These are phyloP conservation scores for Austrofundulus limnaeus DNA, from an alignment of 2,113 vertebrate genomes.

Conservation along the genomic window DNA sequence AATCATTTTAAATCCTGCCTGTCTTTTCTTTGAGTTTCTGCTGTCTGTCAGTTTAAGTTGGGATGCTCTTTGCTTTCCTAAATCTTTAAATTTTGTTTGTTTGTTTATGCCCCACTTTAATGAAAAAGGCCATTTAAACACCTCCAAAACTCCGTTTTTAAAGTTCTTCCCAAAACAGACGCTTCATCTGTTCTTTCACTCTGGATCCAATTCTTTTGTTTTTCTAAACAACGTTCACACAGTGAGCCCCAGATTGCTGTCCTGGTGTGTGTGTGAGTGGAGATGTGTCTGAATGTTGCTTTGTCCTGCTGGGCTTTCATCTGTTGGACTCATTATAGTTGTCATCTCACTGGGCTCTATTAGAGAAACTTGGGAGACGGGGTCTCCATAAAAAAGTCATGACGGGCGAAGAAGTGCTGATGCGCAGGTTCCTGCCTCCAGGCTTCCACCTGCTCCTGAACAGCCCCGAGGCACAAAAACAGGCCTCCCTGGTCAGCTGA, in stretches of 20 bases:
- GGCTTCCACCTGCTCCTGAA: slow-evolving; percentile 72
- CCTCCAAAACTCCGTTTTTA: slow-evolving; percentile 10
- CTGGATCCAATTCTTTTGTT: slow-evolving; percentile 50
- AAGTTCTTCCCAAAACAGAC: slow-evolving; percentile 37
- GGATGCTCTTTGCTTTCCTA: too few relatives aligned
- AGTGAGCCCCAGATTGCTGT: slow-evolving; percentile 32
- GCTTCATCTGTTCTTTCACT: slow-evolving; percentile 24
- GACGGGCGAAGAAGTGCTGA: slow-evolving; percentile 70
- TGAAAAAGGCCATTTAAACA: not conserved
- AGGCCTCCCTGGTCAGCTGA: slow-evolving; percentile 44
- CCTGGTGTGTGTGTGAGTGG: slow-evolving; percentile 11
- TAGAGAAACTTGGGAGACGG: slow-evolving; percentile 57
- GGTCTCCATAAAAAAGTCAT: slow-evolving; percentile 66
- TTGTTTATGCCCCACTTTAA: slow-evolving; percentile 33
- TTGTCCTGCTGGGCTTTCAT: slow-evolving; percentile 66
- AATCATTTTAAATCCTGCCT: slow-evolving; percentile 37
- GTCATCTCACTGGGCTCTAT: slow-evolving; percentile 61
- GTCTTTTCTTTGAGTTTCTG: slow-evolving; percentile 43
- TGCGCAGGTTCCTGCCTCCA: slow-evolving; percentile 69
- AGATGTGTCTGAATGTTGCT: slow-evolving; percentile 50
- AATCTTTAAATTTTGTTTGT: too few relatives aligned
- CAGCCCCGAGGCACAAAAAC: slow-evolving; percentile 66
- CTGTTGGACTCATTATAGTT: slow-evolving; percentile 66
- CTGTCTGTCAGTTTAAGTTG: slow-evolving; percentile 53
- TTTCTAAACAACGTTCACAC: slow-evolving; percentile 38